Base-by-base conservation (phyloP, 2,888 invertebrate species). In the Mimas tiliae region DNA sequence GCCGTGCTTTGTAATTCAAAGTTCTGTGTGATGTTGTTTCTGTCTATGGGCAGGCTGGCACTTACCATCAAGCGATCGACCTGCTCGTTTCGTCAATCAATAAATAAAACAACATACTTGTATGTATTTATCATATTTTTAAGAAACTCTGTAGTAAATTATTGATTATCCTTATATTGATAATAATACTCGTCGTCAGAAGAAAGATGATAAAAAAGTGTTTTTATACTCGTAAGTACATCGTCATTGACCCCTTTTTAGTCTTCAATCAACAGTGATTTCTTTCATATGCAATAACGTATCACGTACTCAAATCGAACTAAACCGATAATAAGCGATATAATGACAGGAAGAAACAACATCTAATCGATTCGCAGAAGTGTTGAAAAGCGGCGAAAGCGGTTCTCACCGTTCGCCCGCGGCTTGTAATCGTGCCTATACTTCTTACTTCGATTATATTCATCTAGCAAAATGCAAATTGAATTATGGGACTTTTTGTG, bases 391-490 rank as follows among this genome's bases (percentile, higher is more conserved):
- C 81, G 89, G 90, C 88, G 91, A 93, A 91, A 91, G 91, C 87
- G 77, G 89, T 90, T 91, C 90, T 89, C 90, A 89, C 80, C 84
- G 76, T 70, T 79, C 83, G 87, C 89, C 87, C 80, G 88, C 86
- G 89, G 89, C 88, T 74, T 76, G 77, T 82, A 86, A 83, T 86
- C 84, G 85, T 87, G 88, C 87, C 82, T 83, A 82, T 84, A 84
- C 79, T 85, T 87, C 86, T 87, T 85, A 75, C 82, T 77, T 83
- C 86, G 83, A 90, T 88, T 88, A 88, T 86, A 85, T 85, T 86
- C 87, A 86, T 91, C 90, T 92, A 91, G 91, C 90, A 87, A 87
- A 88, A 93, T 92, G 93, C 93, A 93, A 93, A 93, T 93, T 92
- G 90, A 93, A 93, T 93, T 93, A 93, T 93, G 92, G 84, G 90